A percentile compares a stretch with the other conserved stretches of the same genome.
Evolutionary conservation across 2,797 vertebrate genomes (phyloP).

Genomic region (Chloroceryle amazona): DNA sequence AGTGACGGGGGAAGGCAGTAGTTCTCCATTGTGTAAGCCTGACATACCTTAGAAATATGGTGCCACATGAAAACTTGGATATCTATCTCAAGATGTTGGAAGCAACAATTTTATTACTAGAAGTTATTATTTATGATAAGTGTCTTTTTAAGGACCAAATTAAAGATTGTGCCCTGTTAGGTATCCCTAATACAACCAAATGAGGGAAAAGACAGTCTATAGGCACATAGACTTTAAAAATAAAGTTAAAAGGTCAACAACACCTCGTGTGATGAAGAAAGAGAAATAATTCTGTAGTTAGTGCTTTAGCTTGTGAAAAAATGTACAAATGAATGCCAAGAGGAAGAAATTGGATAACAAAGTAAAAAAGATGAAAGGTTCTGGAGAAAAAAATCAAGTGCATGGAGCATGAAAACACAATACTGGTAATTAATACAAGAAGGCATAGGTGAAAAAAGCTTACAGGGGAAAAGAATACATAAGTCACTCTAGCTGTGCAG

Average conservation of each 20-base stretch:
- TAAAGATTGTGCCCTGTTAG: neutral
- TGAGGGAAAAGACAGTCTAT: neutral
- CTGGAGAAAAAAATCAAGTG: neutral
- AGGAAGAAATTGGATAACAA: neutral
- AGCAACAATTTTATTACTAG: neutral
- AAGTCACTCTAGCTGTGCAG: conserved; percentile 44
- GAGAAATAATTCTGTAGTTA: neutral
- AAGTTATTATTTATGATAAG: neutral
- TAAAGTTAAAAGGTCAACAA: neutral
- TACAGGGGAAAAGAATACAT: neutral
- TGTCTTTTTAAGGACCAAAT: neutral
- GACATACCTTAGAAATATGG: neutral
- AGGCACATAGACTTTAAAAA: neutral
- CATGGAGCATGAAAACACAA: conserved; percentile 19
- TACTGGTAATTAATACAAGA: conserved; percentile 43
- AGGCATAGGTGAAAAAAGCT: neutral
- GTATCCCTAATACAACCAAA: neutral
- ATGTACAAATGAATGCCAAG: neutral
- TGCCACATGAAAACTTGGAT: neutral
- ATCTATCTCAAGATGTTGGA: neutral
- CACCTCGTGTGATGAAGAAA: neutral
- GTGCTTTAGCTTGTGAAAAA: neutral
- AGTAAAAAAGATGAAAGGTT: conserved; percentile 7
- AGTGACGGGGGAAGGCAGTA: neutral
- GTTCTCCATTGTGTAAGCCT: neutral